Evolutionary conservation across 2,113 vertebrate genomes (phyloP).

Genomic region (Syrmaticus mikado): DNA sequence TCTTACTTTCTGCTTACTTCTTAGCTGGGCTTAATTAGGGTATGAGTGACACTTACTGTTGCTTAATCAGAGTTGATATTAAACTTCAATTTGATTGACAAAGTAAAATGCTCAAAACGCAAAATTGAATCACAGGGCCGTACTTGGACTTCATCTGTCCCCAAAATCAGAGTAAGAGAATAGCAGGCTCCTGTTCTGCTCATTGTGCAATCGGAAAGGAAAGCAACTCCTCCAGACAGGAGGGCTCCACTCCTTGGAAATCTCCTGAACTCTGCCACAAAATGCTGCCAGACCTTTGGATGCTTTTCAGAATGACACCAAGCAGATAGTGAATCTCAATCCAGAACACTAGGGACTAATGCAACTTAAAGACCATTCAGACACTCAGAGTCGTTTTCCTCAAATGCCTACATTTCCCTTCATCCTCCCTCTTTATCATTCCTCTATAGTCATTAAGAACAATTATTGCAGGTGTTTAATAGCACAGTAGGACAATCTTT

Average conservation of each 20-base stretch:
- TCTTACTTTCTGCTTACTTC: background rate
- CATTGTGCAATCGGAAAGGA: background rate
- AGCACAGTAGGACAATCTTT: accelerated
- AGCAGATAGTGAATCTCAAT: background rate
- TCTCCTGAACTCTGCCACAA: background rate
- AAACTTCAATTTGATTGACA: background rate
- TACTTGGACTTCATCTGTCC: background rate
- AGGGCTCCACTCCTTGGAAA: background rate
- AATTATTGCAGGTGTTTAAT: background rate
- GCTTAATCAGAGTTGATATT: background rate
- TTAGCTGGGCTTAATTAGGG: background rate
- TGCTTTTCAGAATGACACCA: background rate
- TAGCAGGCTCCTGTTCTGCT: background rate
- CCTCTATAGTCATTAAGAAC: background rate
- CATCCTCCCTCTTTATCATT: background rate
- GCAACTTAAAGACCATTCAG: background rate
- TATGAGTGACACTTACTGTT: background rate
- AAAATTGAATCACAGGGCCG: background rate
- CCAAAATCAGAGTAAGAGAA: background rate
- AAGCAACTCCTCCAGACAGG: background rate
- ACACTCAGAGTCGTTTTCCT: background rate
- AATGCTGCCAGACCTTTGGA: accelerated
- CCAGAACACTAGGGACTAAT: background rate
- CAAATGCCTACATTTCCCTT: background rate
- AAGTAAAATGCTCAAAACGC: background rate